phyloP scores from a whole-genome alignment of 2,888 invertebrate genomes.

The Amorpha juglandis region DNA sequence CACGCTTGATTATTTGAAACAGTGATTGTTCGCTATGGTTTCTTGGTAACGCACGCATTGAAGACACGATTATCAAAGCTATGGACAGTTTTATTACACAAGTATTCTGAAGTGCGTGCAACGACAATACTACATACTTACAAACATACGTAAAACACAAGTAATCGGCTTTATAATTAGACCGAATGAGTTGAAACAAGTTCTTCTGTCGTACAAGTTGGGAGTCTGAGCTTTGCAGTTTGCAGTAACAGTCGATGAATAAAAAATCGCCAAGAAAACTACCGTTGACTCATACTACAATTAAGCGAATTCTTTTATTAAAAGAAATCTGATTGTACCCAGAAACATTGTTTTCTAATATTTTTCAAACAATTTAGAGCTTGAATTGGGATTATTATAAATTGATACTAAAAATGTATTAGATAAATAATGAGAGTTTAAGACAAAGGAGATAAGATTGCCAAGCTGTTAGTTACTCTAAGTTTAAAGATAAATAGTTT shows the following conservation, averaged over 20 bases:
- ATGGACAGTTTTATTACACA: not conserved
- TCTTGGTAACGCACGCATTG: slow-evolving; percentile 44
- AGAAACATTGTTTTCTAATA: not conserved
- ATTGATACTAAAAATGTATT: not conserved
- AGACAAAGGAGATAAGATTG: slow-evolving; percentile 11
- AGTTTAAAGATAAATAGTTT: slow-evolving; percentile 32
- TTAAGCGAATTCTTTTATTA: not conserved
- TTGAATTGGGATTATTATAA: no score
- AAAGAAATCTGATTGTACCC: not conserved
- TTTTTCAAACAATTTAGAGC: no score
- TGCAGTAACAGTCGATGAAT: slow-evolving; percentile 27
- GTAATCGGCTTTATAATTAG: slow-evolving; percentile 40
- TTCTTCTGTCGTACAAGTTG: slow-evolving; percentile 35
- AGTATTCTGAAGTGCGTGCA: not conserved
- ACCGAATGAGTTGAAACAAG: slow-evolving; percentile 39
- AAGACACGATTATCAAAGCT: not conserved
- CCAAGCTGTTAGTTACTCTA: slow-evolving; percentile 30
- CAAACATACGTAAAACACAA: not conserved
- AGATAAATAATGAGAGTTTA: not conserved
- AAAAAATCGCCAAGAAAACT: slow-evolving; percentile 29
- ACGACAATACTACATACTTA: not conserved
- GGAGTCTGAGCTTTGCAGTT: slow-evolving; percentile 40
- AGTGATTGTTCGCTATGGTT: slow-evolving; percentile 56
- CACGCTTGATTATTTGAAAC: slow-evolving; percentile 49
- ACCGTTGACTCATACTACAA: not conserved